Evolutionary conservation across 2,888 invertebrate genomes (phyloP).

Genomic region (Drosophila nigricruria): DNA sequence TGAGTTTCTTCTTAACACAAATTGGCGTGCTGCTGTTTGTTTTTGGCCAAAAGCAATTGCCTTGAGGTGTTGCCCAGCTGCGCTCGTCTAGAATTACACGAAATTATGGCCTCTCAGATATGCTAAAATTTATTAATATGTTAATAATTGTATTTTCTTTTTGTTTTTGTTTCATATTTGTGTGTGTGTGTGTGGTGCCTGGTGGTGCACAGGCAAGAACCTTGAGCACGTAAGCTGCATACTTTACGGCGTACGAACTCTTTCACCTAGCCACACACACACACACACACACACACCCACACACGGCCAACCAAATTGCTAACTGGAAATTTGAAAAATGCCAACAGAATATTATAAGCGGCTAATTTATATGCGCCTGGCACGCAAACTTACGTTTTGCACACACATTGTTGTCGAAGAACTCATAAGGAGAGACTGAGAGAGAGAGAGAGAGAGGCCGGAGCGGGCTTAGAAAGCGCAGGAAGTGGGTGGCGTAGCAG

Average conservation of each 20-base stretch:
- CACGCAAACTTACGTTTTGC: conserved; percentile 82
- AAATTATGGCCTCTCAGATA: conserved; percentile 81
- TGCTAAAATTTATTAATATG: conserved; percentile 83
- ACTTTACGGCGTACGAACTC: conserved; percentile 79
- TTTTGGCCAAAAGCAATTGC: conserved; percentile 61
- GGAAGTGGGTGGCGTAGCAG: conserved; percentile 53
- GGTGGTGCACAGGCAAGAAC: conserved; percentile 47
- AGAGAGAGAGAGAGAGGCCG: background rate
- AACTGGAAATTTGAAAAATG: conserved; percentile 81
- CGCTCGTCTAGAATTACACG: conserved; percentile 73
- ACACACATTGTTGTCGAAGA: conserved; percentile 70
- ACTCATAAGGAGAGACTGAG: background rate
- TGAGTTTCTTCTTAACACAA: conserved; percentile 18
- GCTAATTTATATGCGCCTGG: conserved; percentile 75
- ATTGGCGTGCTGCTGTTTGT: conserved; percentile 41
- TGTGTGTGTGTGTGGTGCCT: conserved; percentile 36
- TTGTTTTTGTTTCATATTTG: conserved; percentile 47
- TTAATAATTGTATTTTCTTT: conserved; percentile 80
- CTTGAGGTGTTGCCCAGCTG: conserved; percentile 70
- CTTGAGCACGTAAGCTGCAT: conserved; percentile 78
- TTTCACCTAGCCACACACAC: conserved; percentile 60
- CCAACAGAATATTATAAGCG: conserved; percentile 79
- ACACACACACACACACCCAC: conserved; percentile 26
- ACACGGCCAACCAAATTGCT: conserved; percentile 62
- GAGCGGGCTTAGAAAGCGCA: conserved; percentile 13